These are phyloP conservation scores for Torymus texanus DNA, from an alignment of 2,888 invertebrate genomes.

Conservation along the genomic window DNA sequence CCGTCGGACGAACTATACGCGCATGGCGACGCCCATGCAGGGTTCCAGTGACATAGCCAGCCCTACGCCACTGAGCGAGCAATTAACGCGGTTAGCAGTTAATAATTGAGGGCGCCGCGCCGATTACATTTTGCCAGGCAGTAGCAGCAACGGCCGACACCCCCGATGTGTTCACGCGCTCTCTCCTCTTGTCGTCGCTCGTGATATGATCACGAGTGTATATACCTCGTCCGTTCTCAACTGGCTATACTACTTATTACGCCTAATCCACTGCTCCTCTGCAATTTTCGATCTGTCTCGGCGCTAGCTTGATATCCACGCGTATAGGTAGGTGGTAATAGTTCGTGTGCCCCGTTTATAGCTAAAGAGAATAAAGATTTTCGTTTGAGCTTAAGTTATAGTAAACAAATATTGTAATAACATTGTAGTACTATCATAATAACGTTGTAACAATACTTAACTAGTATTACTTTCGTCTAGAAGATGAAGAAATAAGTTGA, in stretches of 20 bases:
- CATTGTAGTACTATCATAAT: too few species aligned
- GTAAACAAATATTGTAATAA: too few species aligned
- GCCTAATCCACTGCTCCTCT: neutral
- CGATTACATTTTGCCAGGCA: constrained; percentile 72
- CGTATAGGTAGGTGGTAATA: neutral
- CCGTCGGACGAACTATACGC: neutral
- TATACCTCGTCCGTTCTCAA: too few species aligned
- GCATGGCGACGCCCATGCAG: constrained; percentile 62
- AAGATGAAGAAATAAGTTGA: neutral
- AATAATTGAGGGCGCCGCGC: constrained; percentile 73
- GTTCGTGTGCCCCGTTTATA: too few species aligned
- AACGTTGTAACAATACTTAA: too few species aligned
- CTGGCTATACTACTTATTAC: constrained; percentile 40
- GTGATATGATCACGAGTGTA: too few species aligned
- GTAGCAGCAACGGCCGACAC: too few species aligned
- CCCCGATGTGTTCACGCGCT: neutral
- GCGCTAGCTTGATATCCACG: neutral
- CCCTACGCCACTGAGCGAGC: constrained; percentile 68
- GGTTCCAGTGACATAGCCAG: constrained; percentile 66
- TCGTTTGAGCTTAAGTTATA: too few species aligned
- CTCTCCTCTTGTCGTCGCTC: constrained; percentile 7
- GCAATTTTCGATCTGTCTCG: neutral
- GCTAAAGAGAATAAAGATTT: too few species aligned
- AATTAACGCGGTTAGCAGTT: constrained; percentile 74
- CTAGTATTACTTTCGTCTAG: too few species aligned